Conservation (phyloP, 2,797 vertebrate species). For the Hydrolagus colliei region DNA sequence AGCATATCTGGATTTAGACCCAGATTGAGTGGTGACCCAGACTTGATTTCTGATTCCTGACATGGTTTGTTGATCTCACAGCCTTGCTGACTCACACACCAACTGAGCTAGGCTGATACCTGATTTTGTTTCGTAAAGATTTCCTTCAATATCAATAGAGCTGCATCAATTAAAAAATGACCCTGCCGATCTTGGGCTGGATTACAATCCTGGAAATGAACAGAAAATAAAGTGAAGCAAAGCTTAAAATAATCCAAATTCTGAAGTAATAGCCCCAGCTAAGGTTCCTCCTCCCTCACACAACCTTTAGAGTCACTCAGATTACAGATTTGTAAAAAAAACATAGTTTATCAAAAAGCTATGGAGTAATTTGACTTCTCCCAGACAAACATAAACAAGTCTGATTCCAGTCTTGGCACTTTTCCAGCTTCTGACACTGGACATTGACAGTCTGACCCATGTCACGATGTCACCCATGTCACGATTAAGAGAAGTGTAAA, state of each 20-base stretch:
- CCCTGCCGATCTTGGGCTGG: too few species aligned
- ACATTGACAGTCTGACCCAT: constrained; percentile 7
- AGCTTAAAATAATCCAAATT: not conserved
- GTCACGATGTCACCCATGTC: not conserved
- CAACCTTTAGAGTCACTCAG: not conserved
- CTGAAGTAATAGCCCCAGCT: not conserved
- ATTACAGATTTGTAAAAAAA: not conserved
- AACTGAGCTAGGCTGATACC: too few species aligned
- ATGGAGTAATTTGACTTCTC: not conserved
- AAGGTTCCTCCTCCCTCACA: not conserved
- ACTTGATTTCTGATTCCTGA: too few species aligned
- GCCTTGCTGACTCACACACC: too few species aligned
- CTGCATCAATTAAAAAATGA: too few species aligned
- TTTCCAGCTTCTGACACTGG: constrained; percentile 7
- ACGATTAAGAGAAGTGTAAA: constrained; percentile 1
- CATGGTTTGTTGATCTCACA: too few species aligned
- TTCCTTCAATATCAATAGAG: too few species aligned
- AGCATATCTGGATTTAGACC: too few species aligned
- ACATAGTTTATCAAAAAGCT: not conserved
- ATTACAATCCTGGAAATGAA: too few species aligned
- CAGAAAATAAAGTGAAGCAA: too few species aligned
- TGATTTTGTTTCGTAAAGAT: too few species aligned
- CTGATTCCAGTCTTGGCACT: not conserved
- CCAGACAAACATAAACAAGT: not conserved
- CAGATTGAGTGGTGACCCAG: too few species aligned